A percentile compares a stretch with the other conserved stretches of the same genome.
These are phyloP conservation scores for Sipha maydis DNA, from an alignment of 2,888 invertebrate species.

Conservation along the genomic window DNA sequence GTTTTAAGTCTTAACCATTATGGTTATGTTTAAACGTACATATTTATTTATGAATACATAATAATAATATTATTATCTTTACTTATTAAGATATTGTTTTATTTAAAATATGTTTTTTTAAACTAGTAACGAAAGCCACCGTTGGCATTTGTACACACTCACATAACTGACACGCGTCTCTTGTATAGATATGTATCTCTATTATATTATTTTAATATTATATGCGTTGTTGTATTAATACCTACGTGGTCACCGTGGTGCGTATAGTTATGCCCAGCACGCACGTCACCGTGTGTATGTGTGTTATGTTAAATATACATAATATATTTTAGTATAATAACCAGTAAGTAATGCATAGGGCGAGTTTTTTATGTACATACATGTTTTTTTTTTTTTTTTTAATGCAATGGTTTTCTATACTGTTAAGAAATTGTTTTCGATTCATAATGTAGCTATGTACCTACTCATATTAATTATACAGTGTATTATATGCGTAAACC, in stretches of 20 bases:
- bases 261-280: neutral
- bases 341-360: neutral
- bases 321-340: no score
- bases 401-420: no score
- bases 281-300: neutral
- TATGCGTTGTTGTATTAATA: neutral
- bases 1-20: no score
- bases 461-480: no score
- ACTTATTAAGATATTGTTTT: neutral
- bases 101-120: neutral
- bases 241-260: neutral
- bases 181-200: neutral
- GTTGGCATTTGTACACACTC: neutral
- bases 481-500: no score
- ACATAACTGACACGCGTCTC: neutral
- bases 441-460: no score
- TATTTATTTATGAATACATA: neutral
- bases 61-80: neutral
- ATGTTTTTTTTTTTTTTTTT: no score
- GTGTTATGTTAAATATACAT: neutral
- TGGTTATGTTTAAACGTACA: no score
- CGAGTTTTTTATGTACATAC: neutral
- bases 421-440: no score
- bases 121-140: neutral
- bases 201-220: neutral